Evolutionary conservation across 2,888 invertebrate species (phyloP).

Genomic region (Lepidochrysops patricia): DNA sequence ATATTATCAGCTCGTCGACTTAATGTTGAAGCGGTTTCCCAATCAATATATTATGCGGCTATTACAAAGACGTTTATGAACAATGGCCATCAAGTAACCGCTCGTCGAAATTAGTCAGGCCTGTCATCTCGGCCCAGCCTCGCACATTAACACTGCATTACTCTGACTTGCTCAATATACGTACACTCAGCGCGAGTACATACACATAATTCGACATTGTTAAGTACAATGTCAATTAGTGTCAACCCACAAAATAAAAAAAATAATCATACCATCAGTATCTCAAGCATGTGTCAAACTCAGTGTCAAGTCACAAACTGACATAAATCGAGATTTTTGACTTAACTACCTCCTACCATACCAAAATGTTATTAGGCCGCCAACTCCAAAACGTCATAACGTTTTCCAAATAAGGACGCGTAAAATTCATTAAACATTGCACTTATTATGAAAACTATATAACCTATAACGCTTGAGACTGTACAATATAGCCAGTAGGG

Average conservation of each 20-base stretch:
- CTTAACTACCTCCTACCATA: too few relatives aligned
- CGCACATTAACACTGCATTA: constrained; percentile 21
- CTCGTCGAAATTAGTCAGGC: constrained; percentile 17
- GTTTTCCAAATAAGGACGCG: too few relatives aligned
- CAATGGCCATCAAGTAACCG: constrained; percentile 11
- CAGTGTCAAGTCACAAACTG: too few relatives aligned
- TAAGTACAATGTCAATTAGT: too few relatives aligned
- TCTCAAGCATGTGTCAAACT: too few relatives aligned
- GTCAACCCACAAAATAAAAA: too few relatives aligned
- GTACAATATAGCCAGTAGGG: constrained; percentile 6
- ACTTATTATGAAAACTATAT: background rate
- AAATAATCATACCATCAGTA: too few relatives aligned
- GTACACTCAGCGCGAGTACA: background rate
- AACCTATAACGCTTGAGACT: background rate
- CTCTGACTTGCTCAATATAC: constrained; percentile 17
- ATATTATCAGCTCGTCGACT: background rate
- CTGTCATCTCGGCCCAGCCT: constrained; percentile 16
- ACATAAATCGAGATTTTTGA: too few relatives aligned
- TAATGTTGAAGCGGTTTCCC: background rate
- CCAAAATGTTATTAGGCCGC: too few relatives aligned
- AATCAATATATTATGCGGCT: constrained; percentile 10
- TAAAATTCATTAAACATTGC: too few relatives aligned
- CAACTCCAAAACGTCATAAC: too few relatives aligned
- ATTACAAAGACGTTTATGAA: constrained; percentile 8
- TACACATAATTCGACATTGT: too few relatives aligned